phyloP scores from a whole-genome alignment of 2,888 invertebrate genomes.

The Abrostola triplasia region DNA sequence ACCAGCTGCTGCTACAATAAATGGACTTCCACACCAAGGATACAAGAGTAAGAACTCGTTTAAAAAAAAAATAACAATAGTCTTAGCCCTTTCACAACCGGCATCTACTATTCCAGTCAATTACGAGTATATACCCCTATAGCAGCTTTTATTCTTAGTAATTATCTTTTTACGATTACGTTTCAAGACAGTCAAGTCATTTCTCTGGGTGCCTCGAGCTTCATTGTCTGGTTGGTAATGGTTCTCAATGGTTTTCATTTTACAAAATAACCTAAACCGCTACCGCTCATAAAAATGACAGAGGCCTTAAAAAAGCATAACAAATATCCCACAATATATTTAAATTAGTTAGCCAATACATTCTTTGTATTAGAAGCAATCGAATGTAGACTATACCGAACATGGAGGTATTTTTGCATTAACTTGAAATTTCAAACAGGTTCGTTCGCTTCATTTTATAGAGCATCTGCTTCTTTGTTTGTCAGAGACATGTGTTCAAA shows the following conservation, averaged over 20 bases:
- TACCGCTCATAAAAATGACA: slow-evolving; percentile 26
- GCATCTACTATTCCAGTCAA: background rate
- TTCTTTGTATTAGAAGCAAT: slow-evolving; percentile 45
- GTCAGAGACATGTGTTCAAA: background rate
- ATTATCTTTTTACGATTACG: too few species aligned
- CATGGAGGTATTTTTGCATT: slow-evolving; percentile 51
- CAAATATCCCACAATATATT: slow-evolving; percentile 58
- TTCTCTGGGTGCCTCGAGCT: too few species aligned
- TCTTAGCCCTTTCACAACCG: too few species aligned
- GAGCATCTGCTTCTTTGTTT: slow-evolving; percentile 47
- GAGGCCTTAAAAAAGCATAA: slow-evolving; percentile 37
- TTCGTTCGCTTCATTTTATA: slow-evolving; percentile 18
- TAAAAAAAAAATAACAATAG: too few species aligned
- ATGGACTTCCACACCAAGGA: too few species aligned
- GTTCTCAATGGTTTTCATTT: too few species aligned
- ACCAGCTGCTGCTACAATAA: too few species aligned
- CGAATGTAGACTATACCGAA: slow-evolving; percentile 57
- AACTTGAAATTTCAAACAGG: slow-evolving; percentile 27
- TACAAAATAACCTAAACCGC: slow-evolving; percentile 10
- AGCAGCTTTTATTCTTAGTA: too few species aligned
- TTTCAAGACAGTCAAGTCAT: too few species aligned
- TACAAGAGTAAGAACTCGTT: too few species aligned
- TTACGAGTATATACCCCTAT: background rate
- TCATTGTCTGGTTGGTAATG: too few species aligned
- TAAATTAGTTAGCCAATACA: slow-evolving; percentile 57